phyloP scores from a whole-genome alignment of 1,140 invertebrate genomes.

The Cecropterus lyciades region DNA sequence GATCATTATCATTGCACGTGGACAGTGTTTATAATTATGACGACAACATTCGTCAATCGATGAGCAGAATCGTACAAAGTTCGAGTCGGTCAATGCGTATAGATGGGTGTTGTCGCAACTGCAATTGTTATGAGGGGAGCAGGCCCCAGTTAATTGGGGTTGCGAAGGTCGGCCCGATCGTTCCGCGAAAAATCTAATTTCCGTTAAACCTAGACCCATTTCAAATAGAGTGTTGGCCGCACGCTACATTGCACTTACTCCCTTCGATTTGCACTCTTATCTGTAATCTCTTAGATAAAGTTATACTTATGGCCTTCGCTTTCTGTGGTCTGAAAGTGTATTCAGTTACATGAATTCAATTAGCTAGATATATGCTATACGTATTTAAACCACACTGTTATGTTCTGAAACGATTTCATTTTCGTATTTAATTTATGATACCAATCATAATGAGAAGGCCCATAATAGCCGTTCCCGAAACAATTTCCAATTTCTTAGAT shows the following conservation, averaged over 20 bases:
- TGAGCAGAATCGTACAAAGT: conserved; percentile 14
- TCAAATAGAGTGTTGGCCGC: not conserved
- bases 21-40: no score
- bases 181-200: conserved; percentile 27
- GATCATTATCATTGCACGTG: not conserved
- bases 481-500: no score
- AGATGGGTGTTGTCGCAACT: conserved; percentile 1
- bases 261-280: conserved; percentile 3
- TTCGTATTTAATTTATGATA: no score
- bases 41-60: conserved; percentile 13
- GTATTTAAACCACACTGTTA: no score
- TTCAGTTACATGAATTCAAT: no score
- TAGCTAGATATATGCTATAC: no score
- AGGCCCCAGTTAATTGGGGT: conserved; percentile 26
- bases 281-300: not conserved
- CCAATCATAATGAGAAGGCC: no score
- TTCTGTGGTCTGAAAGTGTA: no score
- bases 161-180: conserved; percentile 11
- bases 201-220: conserved; percentile 6
- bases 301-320: no score
- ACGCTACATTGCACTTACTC: conserved; percentile 15
- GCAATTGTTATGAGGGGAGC: conserved; percentile 27
- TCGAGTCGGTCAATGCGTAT: conserved; percentile 13
- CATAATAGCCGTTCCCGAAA: no score
- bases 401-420: no score